Base-by-base conservation (phyloP, 2,113 vertebrate species). In the Guaruba guarouba region DNA sequence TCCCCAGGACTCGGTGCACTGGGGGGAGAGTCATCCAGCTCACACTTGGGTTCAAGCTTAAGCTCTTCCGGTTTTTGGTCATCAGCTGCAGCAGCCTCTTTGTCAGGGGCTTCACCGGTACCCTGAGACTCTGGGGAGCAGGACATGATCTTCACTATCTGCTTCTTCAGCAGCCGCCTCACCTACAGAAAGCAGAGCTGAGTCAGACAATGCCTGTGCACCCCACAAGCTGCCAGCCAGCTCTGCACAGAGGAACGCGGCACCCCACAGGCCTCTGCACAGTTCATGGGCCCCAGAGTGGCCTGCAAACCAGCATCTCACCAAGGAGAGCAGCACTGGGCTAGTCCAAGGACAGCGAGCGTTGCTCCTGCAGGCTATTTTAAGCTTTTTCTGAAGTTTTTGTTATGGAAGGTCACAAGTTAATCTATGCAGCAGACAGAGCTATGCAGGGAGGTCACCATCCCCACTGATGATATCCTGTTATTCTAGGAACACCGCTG, bases 121-220 rank as follows among this genome's bases (percentile, higher is more conserved):
- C 97, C 97, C 95, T 98, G 99, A 49, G 97, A 73, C 23, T 99
- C 99, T 0, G 98, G 85, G 10, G 98, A 98, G 77, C 99, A 99
- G 0, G 98, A 97, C 89, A 98, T 98, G 97, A 99, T 99, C 98
- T 99, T 99, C 86, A 98, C 98, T 0, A 98, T 98, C 90, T 99
- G 99, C 94, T 99, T 99, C 97, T 99, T 99, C 96, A 99, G 97
- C 75, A 99, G 98, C 62, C 99, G 97, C 93, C 99, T 99, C 83
- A 99, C 98, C 98, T 98, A 90, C 16, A 33, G 9, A 81, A 63
- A 91, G 76, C 35, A 96, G 67, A 54, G 0, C 0, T 13, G 41
- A 70, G 52, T 96, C 81, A 96, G 67, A 55, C 52, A 48, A 33
- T 0, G 7, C 43, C 73, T 27, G 35, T 3, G 55, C 33, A 8